Evolutionary conservation across 2,888 invertebrate genomes (phyloP).

Genomic region (Eupithecia vulgata): DNA sequence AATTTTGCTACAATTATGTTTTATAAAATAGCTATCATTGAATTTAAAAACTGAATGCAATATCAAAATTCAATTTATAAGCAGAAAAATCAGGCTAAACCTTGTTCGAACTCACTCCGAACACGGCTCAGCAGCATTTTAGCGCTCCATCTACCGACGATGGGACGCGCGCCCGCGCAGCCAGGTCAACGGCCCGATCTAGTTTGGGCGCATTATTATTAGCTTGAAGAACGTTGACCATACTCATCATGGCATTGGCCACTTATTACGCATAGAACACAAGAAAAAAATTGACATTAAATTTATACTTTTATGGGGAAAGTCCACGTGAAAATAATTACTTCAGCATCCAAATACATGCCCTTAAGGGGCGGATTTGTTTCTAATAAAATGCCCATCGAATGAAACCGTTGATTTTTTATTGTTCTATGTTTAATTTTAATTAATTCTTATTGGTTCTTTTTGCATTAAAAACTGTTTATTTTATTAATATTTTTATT

Average conservation of each 20-base stretch:
- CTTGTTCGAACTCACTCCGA: not conserved
- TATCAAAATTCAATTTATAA: not conserved
- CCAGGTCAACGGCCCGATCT: constrained; percentile 81
- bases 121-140: constrained; percentile 62
- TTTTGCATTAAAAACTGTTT: too few species aligned
- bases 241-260: constrained; percentile 38
- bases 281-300: not conserved
- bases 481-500: too few species aligned
- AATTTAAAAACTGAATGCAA: not conserved
- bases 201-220: constrained; percentile 83
- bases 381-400: too few species aligned
- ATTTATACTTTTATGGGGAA: not conserved
- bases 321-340: not conserved
- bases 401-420: too few species aligned
- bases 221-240: constrained; percentile 65
- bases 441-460: too few species aligned
- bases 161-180: constrained; percentile 70
- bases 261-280: not conserved
- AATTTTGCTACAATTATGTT: too few species aligned
- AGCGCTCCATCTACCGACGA: constrained; percentile 60
- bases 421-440: too few species aligned
- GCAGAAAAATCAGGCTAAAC: not conserved
- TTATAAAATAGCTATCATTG: too few species aligned
- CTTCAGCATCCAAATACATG: not conserved
- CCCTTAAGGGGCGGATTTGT: too few species aligned